Percentiles rank a stretch among this genome's conserved stretches.
Conservation (phyloP, 23 tunicate species). For the Aplidium turbinatum region DNA sequence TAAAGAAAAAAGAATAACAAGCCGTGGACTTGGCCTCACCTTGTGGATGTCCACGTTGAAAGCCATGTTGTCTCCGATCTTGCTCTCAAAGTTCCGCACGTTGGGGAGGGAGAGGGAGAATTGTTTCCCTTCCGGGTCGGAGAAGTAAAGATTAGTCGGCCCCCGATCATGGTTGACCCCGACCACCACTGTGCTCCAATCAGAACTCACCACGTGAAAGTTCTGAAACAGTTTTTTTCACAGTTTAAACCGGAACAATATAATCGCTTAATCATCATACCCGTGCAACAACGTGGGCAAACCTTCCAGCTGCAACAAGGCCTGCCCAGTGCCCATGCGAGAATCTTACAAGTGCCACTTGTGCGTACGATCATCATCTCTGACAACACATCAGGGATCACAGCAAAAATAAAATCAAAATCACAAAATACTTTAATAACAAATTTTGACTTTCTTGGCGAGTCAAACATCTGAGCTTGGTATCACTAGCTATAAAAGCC, state of each 20-base stretch:
- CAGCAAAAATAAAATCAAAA: too few relatives aligned
- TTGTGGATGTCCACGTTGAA: slow-evolving; percentile 78
- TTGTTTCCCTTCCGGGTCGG: slow-evolving; percentile 55
- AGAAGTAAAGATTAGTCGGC: slow-evolving; percentile 58
- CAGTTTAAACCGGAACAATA: not conserved
- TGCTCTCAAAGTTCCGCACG: slow-evolving; percentile 70
- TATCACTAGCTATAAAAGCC: too few relatives aligned
- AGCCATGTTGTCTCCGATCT: slow-evolving; percentile 50
- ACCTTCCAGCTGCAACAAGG: not conserved
- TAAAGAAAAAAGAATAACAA: not conserved
- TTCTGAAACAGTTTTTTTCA: slow-evolving; percentile 40
- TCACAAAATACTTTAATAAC: too few relatives aligned
- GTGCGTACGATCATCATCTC: too few relatives aligned
- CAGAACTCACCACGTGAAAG: slow-evolving; percentile 83
- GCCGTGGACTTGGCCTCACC: slow-evolving; percentile 34
- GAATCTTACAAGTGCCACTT: too few relatives aligned
- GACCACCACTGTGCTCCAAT: slow-evolving; percentile 79
- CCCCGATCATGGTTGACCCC: slow-evolving; percentile 73
- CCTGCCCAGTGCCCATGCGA: not conserved
- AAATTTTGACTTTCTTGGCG: too few relatives aligned
- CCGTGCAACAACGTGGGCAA: not conserved
- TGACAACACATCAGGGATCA: too few relatives aligned
- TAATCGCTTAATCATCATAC: not conserved
- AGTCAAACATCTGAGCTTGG: too few relatives aligned
- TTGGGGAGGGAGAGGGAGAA: slow-evolving; percentile 53